Conservation (phyloP, 2,888 invertebrate species). For the Leptopilina drosophilae region DNA sequence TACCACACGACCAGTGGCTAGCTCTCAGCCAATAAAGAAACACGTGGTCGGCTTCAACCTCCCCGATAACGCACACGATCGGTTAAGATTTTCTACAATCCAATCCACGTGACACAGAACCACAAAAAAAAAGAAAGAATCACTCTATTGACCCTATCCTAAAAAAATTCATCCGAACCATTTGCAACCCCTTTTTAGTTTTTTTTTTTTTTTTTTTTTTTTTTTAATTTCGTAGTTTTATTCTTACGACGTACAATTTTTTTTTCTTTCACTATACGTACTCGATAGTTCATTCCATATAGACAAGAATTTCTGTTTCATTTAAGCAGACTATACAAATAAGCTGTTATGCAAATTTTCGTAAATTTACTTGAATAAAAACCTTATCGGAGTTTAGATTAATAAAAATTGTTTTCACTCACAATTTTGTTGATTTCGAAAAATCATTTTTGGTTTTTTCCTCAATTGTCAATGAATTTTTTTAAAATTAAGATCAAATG, state of each 20-base stretch:
- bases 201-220: neutral
- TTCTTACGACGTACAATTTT: neutral
- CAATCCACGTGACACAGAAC: constrained; percentile 36
- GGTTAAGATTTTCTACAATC: constrained; percentile 42
- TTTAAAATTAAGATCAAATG: no score
- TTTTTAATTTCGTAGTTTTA: neutral
- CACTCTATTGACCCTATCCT: constrained; percentile 3
- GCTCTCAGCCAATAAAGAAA: constrained; percentile 63
- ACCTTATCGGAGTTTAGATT: no score
- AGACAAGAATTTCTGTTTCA: no score
- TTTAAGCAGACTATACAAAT: no score
- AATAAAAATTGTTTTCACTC: no score
- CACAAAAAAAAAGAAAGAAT: neutral
- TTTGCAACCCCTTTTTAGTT: neutral
- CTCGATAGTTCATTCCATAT: no score
- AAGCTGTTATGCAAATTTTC: no score
- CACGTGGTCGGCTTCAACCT: constrained; percentile 53
- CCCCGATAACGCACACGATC: constrained; percentile 28
- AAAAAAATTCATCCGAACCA: constrained; percentile 1
- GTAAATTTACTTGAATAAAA: no score
- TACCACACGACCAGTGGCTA: constrained; percentile 60
- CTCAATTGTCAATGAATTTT: no score
- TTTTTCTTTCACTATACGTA: neutral
- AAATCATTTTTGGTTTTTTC: no score
- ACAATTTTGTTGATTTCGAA: no score